Evolutionary conservation across 2,888 invertebrate species (phyloP).

Genomic region (Spialia ferax): DNA sequence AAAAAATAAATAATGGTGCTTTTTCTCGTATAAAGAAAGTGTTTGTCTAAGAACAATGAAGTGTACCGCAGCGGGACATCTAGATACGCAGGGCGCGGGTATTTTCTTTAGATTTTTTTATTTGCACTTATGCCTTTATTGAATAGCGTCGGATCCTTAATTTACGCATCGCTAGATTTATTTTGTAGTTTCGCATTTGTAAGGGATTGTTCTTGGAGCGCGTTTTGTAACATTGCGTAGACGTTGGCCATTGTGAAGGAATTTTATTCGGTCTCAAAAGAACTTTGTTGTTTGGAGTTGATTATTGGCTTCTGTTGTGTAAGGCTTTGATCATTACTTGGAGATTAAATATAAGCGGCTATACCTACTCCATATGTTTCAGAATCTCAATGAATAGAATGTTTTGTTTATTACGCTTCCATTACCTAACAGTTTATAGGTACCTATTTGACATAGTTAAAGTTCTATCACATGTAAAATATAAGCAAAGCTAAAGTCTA

Average conservation of each 20-base stretch:
- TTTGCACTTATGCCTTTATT: constrained; percentile 71
- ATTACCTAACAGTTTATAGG: too few species aligned
- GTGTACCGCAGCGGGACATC: constrained; percentile 82
- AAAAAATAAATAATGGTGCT: constrained; percentile 74
- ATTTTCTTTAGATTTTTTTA: constrained; percentile 74
- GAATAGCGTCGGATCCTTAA: constrained; percentile 80
- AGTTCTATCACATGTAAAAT: too few species aligned
- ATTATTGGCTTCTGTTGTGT: constrained; percentile 43
- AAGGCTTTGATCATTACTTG: constrained; percentile 25
- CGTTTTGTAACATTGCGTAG: constrained; percentile 77
- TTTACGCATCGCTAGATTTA: constrained; percentile 83
- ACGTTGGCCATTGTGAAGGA: constrained; percentile 59
- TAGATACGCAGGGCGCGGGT: constrained; percentile 73
- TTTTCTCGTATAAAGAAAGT: constrained; percentile 76
- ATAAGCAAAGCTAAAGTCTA: too few species aligned
- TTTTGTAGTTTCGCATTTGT: constrained; percentile 78
- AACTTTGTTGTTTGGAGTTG: constrained; percentile 45
- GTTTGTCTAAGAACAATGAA: constrained; percentile 84
- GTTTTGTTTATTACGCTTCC: too few species aligned
- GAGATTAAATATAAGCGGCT: constrained; percentile 20
- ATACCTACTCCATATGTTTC: constrained; percentile 20
- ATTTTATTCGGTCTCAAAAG: constrained; percentile 51
- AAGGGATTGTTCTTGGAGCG: constrained; percentile 76
- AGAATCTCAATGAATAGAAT: neutral
- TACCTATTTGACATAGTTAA: too few species aligned